A percentile compares a stretch with the other conserved stretches of the same genome.
These are phyloP conservation scores for Syngnathoides biaculeatus DNA, from an alignment of 2,113 vertebrate genomes.

Conservation along the genomic window DNA sequence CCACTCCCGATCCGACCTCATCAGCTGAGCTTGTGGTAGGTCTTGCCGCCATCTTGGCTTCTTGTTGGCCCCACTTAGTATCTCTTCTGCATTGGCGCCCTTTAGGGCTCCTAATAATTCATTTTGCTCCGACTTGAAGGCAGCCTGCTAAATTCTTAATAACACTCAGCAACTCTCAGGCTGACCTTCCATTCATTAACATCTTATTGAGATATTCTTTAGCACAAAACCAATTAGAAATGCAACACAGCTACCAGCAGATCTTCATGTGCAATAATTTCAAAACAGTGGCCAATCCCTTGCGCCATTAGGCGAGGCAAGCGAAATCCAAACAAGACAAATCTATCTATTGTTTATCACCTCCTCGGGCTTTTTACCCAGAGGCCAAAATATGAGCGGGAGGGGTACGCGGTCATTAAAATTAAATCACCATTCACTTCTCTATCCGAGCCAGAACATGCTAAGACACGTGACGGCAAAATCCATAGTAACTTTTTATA, in stretches of 20 bases:
- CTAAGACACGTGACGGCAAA: constrained; percentile 70
- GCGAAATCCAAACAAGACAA: constrained; percentile 66
- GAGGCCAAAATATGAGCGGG: constrained; percentile 64
- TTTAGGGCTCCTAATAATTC: constrained; percentile 87
- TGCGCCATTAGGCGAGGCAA: constrained; percentile 52
- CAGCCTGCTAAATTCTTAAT: constrained; percentile 93
- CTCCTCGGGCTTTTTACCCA: constrained; percentile 64
- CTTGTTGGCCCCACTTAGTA: constrained; percentile 64
- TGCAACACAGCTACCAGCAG: constrained; percentile 47
- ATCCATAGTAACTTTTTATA: constrained; percentile 67
- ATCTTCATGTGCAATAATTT: constrained; percentile 48
- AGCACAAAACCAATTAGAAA: constrained; percentile 89
- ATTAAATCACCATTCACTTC: constrained; percentile 73
- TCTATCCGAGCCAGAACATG: constrained; percentile 63
- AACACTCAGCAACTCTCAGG: constrained; percentile 89
- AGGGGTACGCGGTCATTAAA: constrained; percentile 68
- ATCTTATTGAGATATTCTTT: constrained; percentile 88
- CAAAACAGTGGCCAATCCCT: constrained; percentile 50
- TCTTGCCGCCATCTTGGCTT: constrained; percentile 20
- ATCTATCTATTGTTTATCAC: constrained; percentile 74
- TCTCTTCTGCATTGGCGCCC: constrained; percentile 69
- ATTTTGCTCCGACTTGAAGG: constrained; percentile 79
- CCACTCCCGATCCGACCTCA: constrained; percentile 12
- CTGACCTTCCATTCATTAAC: constrained; percentile 85
- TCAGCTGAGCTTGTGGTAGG: constrained; percentile 42